phyloP scores from a whole-genome alignment of 2,888 invertebrate genomes.

The Strigamia crassipes region DNA sequence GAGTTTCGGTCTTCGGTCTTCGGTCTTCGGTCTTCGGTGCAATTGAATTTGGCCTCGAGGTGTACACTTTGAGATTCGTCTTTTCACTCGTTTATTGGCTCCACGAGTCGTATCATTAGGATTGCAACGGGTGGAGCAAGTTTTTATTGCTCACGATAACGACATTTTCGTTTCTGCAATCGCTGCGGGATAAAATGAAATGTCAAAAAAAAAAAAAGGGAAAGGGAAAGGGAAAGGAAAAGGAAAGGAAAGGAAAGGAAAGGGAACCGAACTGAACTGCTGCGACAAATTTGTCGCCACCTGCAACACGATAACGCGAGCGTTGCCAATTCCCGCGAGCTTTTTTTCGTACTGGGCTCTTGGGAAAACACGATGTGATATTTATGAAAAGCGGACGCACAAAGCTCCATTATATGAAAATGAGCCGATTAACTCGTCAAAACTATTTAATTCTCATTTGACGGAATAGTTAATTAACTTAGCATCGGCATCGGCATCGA shows the following conservation, averaged over 20 bases:
- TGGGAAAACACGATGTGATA: neutral
- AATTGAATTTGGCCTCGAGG: neutral
- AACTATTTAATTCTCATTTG: neutral
- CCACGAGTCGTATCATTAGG: constrained; percentile 5
- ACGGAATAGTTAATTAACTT: neutral
- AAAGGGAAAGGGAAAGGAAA: too few species aligned
- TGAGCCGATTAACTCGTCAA: neutral
- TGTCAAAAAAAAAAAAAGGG: neutral
- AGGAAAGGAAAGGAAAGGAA: too few species aligned
- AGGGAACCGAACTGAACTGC: too few species aligned
- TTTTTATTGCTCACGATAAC: constrained; percentile 23
- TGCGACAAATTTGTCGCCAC: neutral
- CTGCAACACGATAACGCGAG: too few species aligned
- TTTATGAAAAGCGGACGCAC: neutral
- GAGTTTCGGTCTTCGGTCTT: too few species aligned
- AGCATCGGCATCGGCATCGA: too few species aligned
- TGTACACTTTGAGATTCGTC: neutral
- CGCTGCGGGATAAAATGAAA: neutral
- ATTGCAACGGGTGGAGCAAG: neutral
- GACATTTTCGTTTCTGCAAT: neutral
- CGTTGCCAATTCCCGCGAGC: neutral
- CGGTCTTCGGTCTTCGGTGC: too few species aligned
- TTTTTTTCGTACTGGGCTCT: neutral
- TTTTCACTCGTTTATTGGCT: neutral
- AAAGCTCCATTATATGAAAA: neutral